phyloP scores from a whole-genome alignment of 2,797 vertebrate species.

The Sebastolobus alascanus region DNA sequence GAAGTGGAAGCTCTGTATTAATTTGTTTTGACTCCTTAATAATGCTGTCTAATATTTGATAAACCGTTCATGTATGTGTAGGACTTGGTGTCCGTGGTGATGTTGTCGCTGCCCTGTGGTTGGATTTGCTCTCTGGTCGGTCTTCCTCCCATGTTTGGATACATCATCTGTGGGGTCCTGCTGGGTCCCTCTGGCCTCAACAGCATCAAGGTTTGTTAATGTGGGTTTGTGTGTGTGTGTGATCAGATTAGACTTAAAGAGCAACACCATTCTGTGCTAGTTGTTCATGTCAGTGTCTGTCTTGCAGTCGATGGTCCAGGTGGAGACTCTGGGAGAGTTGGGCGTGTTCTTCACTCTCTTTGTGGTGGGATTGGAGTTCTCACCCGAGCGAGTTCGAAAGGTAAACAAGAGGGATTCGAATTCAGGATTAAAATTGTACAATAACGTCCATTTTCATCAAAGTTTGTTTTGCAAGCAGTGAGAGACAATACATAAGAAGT shows the following conservation, averaged over 20 bases:
- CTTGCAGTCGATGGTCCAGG: conserved; percentile 96
- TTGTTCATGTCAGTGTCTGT: neutral
- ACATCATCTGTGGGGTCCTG: conserved; percentile 97
- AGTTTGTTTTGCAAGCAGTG: neutral
- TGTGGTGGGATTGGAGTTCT: conserved; percentile 97
- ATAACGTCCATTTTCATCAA: neutral
- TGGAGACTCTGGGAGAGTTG: conserved; percentile 96
- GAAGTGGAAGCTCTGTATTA: neutral
- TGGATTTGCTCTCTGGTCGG: conserved; percentile 93
- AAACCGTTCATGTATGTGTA: conserved; percentile 53
- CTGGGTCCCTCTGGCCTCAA: conserved; percentile 96
- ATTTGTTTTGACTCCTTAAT: neutral
- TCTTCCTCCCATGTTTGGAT: conserved; percentile 97
- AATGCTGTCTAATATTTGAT: neutral
- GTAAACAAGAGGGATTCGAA: conserved; percentile 73
- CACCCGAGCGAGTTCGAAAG: conserved; percentile 96
- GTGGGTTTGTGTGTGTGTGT: neutral
- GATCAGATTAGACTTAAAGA: neutral
- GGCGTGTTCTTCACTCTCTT: conserved; percentile 99
- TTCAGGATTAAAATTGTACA: neutral
- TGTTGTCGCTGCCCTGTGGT: conserved; percentile 96
- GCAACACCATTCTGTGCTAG: neutral
- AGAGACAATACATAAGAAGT: neutral
- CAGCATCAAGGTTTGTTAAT: conserved; percentile 91
- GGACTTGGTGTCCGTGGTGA: conserved; percentile 95